Evolutionary conservation across 2,113 vertebrate species (phyloP).

Genomic region (Leuciscus idus): DNA sequence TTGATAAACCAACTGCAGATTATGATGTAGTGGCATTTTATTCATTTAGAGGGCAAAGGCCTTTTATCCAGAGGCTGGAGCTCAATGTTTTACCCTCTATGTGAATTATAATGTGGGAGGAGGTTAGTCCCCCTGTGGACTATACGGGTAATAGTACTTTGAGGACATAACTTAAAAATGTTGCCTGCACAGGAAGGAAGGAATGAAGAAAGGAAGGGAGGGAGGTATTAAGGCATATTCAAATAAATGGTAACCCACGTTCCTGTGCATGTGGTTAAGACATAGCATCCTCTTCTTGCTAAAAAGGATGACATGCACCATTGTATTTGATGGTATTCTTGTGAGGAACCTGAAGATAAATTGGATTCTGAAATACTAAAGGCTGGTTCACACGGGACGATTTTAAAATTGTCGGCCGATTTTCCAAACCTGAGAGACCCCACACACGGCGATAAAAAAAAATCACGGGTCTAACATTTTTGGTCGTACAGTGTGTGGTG

Average conservation of each 20-base stretch:
- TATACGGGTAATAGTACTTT: not conserved
- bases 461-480: too few relatives aligned
- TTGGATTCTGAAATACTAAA: not conserved
- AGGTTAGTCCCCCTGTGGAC: not conserved
- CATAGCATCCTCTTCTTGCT: constrained; percentile 5
- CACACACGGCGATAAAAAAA: too few relatives aligned
- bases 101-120: constrained; percentile 27
- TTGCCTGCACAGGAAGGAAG: not conserved
- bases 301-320: constrained; percentile 10
- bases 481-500: too few relatives aligned
- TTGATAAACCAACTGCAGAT: constrained; percentile 63
- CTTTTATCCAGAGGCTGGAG: constrained; percentile 6
- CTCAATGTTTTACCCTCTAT: not conserved
- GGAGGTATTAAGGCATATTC: not conserved
- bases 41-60: constrained; percentile 32
- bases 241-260: not conserved
- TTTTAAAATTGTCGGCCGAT: too few relatives aligned
- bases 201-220: not conserved
- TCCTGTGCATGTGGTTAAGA: not conserved
- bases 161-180: not conserved
- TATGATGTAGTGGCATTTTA: constrained; percentile 36
- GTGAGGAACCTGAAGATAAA: constrained; percentile 26
- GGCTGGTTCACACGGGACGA: too few relatives aligned
- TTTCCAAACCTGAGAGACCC: too few relatives aligned
- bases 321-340: constrained; percentile 23